These are phyloP conservation scores for Stenotaenia linearis DNA, from an alignment of 2,888 invertebrate genomes.

Conservation along the genomic window DNA sequence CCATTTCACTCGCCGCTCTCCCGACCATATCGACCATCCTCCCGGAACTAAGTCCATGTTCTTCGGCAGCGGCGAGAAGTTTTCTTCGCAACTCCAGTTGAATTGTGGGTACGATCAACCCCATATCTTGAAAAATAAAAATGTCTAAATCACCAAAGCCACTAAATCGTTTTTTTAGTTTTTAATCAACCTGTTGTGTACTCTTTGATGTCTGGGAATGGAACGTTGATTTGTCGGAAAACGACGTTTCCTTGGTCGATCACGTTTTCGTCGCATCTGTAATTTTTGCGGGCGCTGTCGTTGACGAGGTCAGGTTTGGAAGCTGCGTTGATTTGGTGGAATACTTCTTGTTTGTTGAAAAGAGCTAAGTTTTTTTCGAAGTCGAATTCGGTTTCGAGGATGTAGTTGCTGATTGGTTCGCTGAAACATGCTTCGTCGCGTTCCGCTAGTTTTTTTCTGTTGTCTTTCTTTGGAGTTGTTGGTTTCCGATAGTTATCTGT, in stretches of 20 bases:
- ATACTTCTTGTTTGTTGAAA: slow-evolving; percentile 77
- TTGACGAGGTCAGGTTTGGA: slow-evolving; percentile 59
- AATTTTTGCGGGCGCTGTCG: slow-evolving; percentile 52
- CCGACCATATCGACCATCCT: slow-evolving; percentile 70
- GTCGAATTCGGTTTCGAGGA: slow-evolving; percentile 74
- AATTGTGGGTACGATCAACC: slow-evolving; percentile 71
- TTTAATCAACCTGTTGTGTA: slow-evolving; percentile 58
- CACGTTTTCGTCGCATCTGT: slow-evolving; percentile 81
- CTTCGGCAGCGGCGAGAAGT: slow-evolving; percentile 64
- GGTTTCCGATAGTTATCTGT: slow-evolving; percentile 29
- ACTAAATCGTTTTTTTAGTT: not conserved
- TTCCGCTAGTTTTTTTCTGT: slow-evolving; percentile 51
- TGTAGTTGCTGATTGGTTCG: slow-evolving; percentile 60
- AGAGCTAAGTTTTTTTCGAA: slow-evolving; percentile 89
- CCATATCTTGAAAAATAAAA: slow-evolving; percentile 58
- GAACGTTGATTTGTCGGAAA: slow-evolving; percentile 64
- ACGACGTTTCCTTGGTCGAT: slow-evolving; percentile 60
- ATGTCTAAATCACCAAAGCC: not conserved
- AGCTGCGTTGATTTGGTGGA: slow-evolving; percentile 63
- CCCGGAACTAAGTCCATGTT: slow-evolving; percentile 60
- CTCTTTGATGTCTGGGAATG: slow-evolving; percentile 57
- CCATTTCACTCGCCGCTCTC: slow-evolving; percentile 76
- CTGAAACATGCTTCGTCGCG: slow-evolving; percentile 74
- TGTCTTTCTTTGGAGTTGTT: slow-evolving; percentile 51
- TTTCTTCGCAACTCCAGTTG: slow-evolving; percentile 60